phyloP scores from a whole-genome alignment of 2,888 invertebrate species.

The Caenorhabditis angaria region DNA sequence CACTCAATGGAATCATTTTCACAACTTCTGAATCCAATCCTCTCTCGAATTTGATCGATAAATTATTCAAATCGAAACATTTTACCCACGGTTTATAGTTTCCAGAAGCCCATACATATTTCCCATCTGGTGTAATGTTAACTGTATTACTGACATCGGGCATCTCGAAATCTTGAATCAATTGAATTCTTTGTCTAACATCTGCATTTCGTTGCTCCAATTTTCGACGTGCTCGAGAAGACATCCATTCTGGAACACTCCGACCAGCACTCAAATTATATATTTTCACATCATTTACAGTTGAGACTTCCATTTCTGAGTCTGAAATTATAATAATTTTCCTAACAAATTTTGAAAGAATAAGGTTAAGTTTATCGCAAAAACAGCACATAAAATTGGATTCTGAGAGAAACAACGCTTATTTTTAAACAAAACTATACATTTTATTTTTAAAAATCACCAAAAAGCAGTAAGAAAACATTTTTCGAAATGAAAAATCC shows the following conservation, averaged over 20 bases:
- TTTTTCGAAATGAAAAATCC: too few species aligned
- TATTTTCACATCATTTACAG: conserved; percentile 90
- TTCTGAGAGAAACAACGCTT: too few species aligned
- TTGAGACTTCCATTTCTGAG: conserved; percentile 62
- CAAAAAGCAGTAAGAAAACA: not conserved
- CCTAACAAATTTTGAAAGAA: not conserved
- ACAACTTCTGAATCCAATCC: conserved; percentile 96
- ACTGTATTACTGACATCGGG: conserved; percentile 87
- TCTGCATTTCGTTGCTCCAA: conserved; percentile 77
- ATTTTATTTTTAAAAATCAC: too few species aligned
- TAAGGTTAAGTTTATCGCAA: too few species aligned
- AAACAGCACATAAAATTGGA: not conserved
- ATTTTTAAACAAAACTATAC: not conserved
- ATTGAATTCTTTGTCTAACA: conserved; percentile 87
- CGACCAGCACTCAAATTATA: conserved; percentile 97
- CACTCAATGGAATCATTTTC: conserved; percentile 89
- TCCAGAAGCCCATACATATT: conserved; percentile 89
- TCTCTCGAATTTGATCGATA: conserved; percentile 95
- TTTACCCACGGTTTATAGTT: conserved; percentile 91
- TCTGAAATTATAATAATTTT: not conserved
- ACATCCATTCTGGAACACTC: conserved; percentile 85
- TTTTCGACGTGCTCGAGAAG: conserved; percentile 73
- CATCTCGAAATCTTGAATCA: conserved; percentile 99
- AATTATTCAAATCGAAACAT: conserved; percentile 93
- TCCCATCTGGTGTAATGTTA: conserved; percentile 86